Evolutionary conservation across 2,888 invertebrate species (phyloP).

Genomic region (Agrotis segetum): DNA sequence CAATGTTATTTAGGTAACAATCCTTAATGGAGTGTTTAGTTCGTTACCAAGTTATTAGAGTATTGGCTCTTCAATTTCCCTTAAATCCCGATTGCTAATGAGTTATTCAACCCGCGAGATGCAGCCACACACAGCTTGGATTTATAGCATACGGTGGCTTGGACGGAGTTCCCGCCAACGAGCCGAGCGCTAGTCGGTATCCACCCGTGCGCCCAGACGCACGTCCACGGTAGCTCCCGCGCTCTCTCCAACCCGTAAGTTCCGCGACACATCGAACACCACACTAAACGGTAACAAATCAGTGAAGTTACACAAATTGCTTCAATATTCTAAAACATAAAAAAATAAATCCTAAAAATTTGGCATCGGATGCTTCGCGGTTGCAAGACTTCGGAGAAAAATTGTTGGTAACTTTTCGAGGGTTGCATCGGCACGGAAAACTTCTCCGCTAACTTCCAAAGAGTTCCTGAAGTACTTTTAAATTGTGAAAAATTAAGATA

Average conservation of each 20-base stretch:
- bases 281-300: slow-evolving; percentile 68
- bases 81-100: slow-evolving; percentile 54
- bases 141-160: slow-evolving; percentile 17
- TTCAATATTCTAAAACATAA: slow-evolving; percentile 45
- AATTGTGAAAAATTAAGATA: slow-evolving; percentile 60
- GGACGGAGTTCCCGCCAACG: slow-evolving; percentile 55
- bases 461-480: slow-evolving; percentile 49
- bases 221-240: slow-evolving; percentile 76
- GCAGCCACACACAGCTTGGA: slow-evolving; percentile 52
- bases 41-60: slow-evolving; percentile 20
- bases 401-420: slow-evolving; percentile 66
- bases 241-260: slow-evolving; percentile 81
- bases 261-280: slow-evolving; percentile 81
- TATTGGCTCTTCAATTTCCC: slow-evolving; percentile 54
- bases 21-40: slow-evolving; percentile 19
- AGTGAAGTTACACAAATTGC: slow-evolving; percentile 58
- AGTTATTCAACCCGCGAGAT: slow-evolving; percentile 62
- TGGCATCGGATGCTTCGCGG: slow-evolving; percentile 62
- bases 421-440: slow-evolving; percentile 59
- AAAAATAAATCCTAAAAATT: slow-evolving; percentile 45
- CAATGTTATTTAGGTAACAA: neutral
- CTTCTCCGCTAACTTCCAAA: slow-evolving; percentile 52
- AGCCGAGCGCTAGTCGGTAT: slow-evolving; percentile 70
- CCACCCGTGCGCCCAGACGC: slow-evolving; percentile 76
- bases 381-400: slow-evolving; percentile 64